Evolutionary conservation across 2,113 vertebrate genomes (phyloP), one percentile per base, ranked within the genome.

Genomic region (Neomonachus schauinslandi): DNA sequence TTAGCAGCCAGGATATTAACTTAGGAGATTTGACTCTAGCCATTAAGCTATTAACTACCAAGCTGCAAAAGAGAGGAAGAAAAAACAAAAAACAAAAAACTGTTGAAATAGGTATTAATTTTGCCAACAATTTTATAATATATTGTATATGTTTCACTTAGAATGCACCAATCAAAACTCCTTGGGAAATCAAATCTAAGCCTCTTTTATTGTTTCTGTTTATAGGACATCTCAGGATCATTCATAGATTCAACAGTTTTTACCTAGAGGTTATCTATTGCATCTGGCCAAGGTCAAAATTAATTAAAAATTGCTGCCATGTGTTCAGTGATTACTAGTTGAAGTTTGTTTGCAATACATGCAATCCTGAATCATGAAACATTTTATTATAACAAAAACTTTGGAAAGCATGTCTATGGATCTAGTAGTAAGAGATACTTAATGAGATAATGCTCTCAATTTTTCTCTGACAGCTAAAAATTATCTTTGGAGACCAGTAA

Each of bases 251-350:
- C 95, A 85, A 98, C 91, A 97, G 89, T 98, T 97, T 98, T 98
- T 98, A 98, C 87, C 93, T 98, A 91, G 95, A 97, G 95, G 80
- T 98, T 76, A 19, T 12, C 84, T 82, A 89, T 83, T 95, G 71
- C 95, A 97, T 96, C 96, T 94, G 91, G 59, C 61, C 82, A 98
- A 98, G 74, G 80, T 94, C 96, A 93, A 97, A 97, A 51, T 0
- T 77, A 96, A 98, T 88, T 98, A 96, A 97, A 98, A 98, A 96
- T 97, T 97, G 86, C 95, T 96, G 69, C 94, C 95, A 97, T 97
- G 95, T 98, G 95, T 97, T 97, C 49, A 77, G 24, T 51, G 36
- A 90, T 92, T 69, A 49, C 24, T 86, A 86, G 63, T 63, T 85
- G 51, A 86, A 12, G 19, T 95, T 94, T n/a, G 0, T 72, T 95